A percentile compares a stretch with the other conserved stretches of the same genome.
Conservation (phyloP, 92 coral and sea anemone genomes). For the Bergia puertoricense region DNA sequence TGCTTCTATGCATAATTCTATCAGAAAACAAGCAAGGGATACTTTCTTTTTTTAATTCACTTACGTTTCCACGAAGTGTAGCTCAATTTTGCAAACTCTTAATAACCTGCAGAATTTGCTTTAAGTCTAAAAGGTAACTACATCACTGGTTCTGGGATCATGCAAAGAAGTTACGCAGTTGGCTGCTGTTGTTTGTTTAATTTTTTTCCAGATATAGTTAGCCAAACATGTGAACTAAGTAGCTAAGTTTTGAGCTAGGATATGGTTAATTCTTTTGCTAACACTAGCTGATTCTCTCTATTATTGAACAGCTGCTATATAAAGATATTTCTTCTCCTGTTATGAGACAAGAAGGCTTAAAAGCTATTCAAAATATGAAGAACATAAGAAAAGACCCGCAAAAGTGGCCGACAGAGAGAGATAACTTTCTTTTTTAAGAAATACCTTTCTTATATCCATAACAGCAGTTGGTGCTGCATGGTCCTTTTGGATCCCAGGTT, state of each 20-base stretch:
- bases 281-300: constrained; percentile 4
- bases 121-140: too few species aligned
- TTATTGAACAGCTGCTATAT: constrained; percentile 52
- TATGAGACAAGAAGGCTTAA: constrained; percentile 35
- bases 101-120: background rate
- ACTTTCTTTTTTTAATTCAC: too few species aligned
- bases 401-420: too few species aligned
- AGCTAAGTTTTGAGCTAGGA: background rate
- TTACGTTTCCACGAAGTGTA: background rate
- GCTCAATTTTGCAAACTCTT: constrained; percentile 5
- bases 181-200: constrained; percentile 10
- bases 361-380: background rate
- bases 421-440: too few species aligned
- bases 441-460: too few species aligned
- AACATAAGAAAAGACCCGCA: too few species aligned
- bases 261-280: constrained; percentile 15
- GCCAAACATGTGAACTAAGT: background rate
- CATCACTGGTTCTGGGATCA: background rate
- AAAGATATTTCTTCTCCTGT: constrained; percentile 44
- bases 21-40: background rate
- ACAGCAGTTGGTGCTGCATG: too few species aligned
- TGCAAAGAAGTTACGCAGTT: background rate
- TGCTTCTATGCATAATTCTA: background rate
- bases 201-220: background rate
- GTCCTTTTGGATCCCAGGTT: too few species aligned